A percentile compares a stretch with the other conserved stretches of the same genome.
Evolutionary conservation across 2,888 invertebrate genomes (phyloP).

Genomic region (Dicranocentrus wangi): DNA sequence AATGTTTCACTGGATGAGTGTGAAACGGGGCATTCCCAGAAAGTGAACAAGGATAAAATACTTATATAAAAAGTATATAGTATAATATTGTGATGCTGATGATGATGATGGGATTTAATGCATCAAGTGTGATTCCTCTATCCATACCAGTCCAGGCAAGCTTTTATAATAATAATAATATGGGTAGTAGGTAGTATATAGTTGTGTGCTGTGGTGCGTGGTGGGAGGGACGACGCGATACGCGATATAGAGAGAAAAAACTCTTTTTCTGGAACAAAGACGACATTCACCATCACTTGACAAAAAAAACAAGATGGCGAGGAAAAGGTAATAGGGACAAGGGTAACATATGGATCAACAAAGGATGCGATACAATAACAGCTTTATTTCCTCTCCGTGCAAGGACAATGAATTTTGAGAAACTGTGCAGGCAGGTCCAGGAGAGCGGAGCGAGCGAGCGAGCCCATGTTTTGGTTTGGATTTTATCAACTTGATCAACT

Average conservation of each 20-base stretch:
- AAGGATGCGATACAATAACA: constrained; percentile 23
- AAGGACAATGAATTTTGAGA: constrained; percentile 12
- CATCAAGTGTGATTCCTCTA: constrained; percentile 47
- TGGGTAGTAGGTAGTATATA: too few species aligned
- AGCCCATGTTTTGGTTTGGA: background rate
- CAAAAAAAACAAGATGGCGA: constrained; percentile 1
- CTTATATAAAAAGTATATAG: too few species aligned
- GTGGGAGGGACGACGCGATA: too few species aligned
- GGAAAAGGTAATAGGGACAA: constrained; percentile 18
- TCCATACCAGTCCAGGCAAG: too few species aligned
- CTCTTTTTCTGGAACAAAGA: too few species aligned
- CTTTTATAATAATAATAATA: too few species aligned
- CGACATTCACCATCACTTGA: background rate
- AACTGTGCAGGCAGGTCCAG: too few species aligned
- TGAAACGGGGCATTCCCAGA: too few species aligned
- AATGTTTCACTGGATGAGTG: background rate
- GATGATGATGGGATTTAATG: constrained; percentile 53
- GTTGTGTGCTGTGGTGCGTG: too few species aligned
- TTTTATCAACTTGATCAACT: constrained; percentile 4
- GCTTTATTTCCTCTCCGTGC: constrained; percentile 9
- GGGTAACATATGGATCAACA: constrained; percentile 22
- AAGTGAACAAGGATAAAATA: background rate
- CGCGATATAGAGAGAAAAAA: too few species aligned
- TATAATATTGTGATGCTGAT: too few species aligned
- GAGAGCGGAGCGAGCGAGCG: too few species aligned